A percentile compares a stretch with the other conserved stretches of the same genome.
Evolutionary conservation across 2,113 vertebrate genomes (phyloP).

Genomic region (Hypocryptadius cinnamomeus): DNA sequence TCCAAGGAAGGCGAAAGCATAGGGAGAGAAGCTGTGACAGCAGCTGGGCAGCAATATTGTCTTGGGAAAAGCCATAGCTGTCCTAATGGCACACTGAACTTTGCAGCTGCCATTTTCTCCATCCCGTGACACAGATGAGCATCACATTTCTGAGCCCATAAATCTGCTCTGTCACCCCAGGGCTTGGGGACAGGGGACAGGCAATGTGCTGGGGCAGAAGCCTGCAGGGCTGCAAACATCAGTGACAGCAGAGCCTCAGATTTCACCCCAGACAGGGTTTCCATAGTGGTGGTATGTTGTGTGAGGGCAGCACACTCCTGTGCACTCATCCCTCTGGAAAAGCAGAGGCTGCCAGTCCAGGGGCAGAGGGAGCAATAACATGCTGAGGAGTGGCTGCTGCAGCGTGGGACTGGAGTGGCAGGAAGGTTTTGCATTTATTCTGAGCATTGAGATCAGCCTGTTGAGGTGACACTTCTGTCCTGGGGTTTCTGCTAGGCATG

Average conservation of each 20-base stretch:
- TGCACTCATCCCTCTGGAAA: not conserved
- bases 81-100: not conserved
- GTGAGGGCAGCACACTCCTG: not conserved
- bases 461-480: not conserved
- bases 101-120: not conserved
- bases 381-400: not conserved
- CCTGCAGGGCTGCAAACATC: not conserved
- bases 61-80: not conserved
- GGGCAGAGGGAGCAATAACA: not conserved
- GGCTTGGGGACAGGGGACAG: not conserved
- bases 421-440: not conserved
- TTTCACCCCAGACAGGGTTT: not conserved
- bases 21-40: not conserved
- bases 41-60: not conserved
- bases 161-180: not conserved
- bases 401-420: not conserved
- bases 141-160: not conserved
- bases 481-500: not conserved
- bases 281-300: not conserved
- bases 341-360: not conserved
- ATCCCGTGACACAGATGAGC: rapidly evolving
- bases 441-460: not conserved
- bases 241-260: not conserved
- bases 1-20: not conserved
- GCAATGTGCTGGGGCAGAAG: not conserved